A percentile compares a stretch with the other conserved stretches of the same genome.
These are phyloP conservation scores for Plectropomus leopardus DNA, from an alignment of 2,113 vertebrate genomes.

Conservation along the genomic window DNA sequence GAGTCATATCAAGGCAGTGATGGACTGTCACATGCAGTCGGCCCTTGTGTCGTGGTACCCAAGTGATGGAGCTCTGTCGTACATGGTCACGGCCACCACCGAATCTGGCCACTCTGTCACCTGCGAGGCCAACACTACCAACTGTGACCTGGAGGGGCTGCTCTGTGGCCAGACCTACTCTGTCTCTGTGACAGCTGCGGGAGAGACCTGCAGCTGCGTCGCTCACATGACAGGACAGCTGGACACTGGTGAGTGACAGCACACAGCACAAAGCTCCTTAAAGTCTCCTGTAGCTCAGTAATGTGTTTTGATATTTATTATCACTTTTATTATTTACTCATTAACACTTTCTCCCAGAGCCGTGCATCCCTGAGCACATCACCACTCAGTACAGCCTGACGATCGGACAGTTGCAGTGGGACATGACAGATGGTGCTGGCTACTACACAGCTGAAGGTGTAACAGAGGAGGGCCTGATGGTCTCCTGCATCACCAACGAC, in stretches of 20 bases:
- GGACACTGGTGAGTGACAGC: constrained; percentile 76
- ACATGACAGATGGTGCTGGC: constrained; percentile 63
- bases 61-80: constrained; percentile 69
- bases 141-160: constrained; percentile 74
- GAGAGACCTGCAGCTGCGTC: constrained; percentile 74
- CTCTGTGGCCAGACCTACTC: constrained; percentile 80
- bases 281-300: background rate
- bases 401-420: constrained; percentile 80
- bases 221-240: constrained; percentile 63
- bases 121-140: constrained; percentile 65
- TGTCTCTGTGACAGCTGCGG: constrained; percentile 72
- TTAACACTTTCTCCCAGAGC: constrained; percentile 61
- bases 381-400: constrained; percentile 60
- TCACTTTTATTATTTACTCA: background rate
- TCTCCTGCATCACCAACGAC: constrained; percentile 73
- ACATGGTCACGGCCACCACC: constrained; percentile 53
- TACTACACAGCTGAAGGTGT: constrained; percentile 71
- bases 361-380: constrained; percentile 77
- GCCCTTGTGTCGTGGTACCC: constrained; percentile 76
- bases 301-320: background rate
- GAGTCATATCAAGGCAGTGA: constrained; percentile 54
- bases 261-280: background rate
- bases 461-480: constrained; percentile 70
- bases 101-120: constrained; percentile 42
- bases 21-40: constrained; percentile 68